Evolutionary conservation across 2,888 invertebrate genomes (phyloP).

Genomic region (Sericinus montela): DNA sequence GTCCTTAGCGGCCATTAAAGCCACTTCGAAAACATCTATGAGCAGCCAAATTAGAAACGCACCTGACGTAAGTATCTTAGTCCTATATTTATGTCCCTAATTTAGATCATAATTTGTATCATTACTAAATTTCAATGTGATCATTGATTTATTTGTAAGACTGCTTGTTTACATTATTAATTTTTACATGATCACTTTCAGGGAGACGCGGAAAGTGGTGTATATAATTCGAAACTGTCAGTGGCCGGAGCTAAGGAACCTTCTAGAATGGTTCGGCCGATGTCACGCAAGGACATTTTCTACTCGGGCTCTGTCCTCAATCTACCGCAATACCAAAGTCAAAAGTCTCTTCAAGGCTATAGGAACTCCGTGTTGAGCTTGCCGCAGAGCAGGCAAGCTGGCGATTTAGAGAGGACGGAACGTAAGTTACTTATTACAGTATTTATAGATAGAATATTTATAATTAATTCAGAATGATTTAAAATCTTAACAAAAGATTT

Average conservation of each 20-base stretch:
- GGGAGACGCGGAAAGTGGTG: slow-evolving; percentile 83
- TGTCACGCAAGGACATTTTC: slow-evolving; percentile 98
- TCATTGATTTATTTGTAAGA: no score
- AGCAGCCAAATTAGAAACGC: slow-evolving; percentile 79
- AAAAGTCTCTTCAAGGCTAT: slow-evolving; percentile 93
- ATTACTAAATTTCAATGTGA: no score
- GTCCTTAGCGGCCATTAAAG: slow-evolving; percentile 89
- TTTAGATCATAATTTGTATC: no score
- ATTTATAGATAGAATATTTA: no score
- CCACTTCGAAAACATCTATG: slow-evolving; percentile 86
- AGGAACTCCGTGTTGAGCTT: slow-evolving; percentile 94
- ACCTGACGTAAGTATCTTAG: slow-evolving; percentile 80
- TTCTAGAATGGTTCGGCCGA: slow-evolving; percentile 88
- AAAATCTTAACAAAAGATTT: no score
- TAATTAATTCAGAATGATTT: no score
- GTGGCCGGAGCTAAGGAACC: slow-evolving; percentile 63
- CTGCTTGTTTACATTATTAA: no score
- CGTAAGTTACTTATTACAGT: slow-evolving; percentile 68
- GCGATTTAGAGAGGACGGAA: slow-evolving; percentile 83
- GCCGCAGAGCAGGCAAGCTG: slow-evolving; percentile 83
- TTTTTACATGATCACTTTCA: no score
- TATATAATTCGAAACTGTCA: slow-evolving; percentile 84
- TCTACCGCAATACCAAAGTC: slow-evolving; percentile 95
- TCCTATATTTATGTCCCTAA: no score
- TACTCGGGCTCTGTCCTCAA: slow-evolving; percentile 97